These are phyloP conservation scores for Eupithecia subumbrata DNA, from an alignment of 2,888 invertebrate species.

Conservation along the genomic window DNA sequence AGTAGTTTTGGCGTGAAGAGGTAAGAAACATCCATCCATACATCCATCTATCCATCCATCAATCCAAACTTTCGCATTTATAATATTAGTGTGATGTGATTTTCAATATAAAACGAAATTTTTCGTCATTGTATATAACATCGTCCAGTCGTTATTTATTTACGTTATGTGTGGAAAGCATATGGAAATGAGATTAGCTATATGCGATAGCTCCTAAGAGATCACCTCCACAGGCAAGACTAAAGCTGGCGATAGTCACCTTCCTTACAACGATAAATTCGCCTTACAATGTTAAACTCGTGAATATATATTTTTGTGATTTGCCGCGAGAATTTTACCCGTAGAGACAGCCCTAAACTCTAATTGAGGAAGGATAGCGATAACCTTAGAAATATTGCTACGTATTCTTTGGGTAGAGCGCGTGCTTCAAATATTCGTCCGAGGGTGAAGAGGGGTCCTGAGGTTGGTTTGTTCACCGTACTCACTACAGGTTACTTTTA, in stretches of 20 bases:
- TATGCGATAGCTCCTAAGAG: not conserved
- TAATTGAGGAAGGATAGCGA: not conserved
- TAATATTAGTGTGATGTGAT: too few relatives aligned
- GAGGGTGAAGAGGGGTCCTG: constrained; percentile 10
- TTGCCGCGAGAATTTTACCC: not conserved
- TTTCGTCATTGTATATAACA: too few relatives aligned
- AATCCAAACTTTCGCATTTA: too few relatives aligned
- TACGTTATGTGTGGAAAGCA: too few relatives aligned
- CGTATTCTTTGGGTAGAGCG: not conserved
- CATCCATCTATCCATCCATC: too few relatives aligned
- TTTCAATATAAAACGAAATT: too few relatives aligned
- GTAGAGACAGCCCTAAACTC: not conserved
- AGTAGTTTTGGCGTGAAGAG: too few relatives aligned
- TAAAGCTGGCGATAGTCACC: not conserved
- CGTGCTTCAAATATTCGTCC: not conserved
- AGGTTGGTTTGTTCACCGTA: constrained; percentile 4
- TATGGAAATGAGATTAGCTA: not conserved
- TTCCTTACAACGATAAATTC: too few relatives aligned
- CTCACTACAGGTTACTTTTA: constrained; percentile 19
- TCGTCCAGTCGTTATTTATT: too few relatives aligned
- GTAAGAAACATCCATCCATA: too few relatives aligned
- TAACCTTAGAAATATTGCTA: not conserved
- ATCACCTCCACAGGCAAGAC: not conserved
- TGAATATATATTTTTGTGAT: not conserved
- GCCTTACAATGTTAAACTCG: too few relatives aligned